Evolutionary conservation across 2,888 invertebrate genomes (phyloP), one percentile per base, ranked within the genome.

Genomic region (Notodonta ziczac): DNA sequence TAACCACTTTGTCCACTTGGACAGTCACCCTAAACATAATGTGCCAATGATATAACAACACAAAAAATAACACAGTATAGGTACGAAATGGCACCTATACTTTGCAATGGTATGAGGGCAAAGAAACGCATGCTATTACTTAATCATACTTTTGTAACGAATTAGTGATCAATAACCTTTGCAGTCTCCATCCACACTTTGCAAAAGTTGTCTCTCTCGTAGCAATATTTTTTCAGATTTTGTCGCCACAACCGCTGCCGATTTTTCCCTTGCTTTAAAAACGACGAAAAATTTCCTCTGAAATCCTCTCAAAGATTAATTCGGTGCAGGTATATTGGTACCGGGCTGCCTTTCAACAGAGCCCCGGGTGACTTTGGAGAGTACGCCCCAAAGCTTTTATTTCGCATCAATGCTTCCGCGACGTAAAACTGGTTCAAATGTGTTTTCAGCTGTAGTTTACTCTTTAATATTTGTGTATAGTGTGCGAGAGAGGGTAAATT

Each of bases 291-390:
- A 61, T 65, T 74, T 65, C 65, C 64, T 72, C 74, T 66, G 67
- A 80, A 81, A 77, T 76, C 75, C 72, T 74, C 73, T 79, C 69
- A 74, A 69, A 77, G 70, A 75, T 81, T 81, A 80, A 80, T 79
- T 77, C 73, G 67, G 69, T 73, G 79, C 73, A 71, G 65, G 72
- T 69, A 72, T 72, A 73, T 60, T 57, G 56, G 70, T 63, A 67
- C 65, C 59, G 59, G 63, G 56, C 56, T 24, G 55, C 78, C 67
- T 67, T 76, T 78, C 78, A 78, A 68, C 65, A 57, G 60, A 65
- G 63, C 59, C 60, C 57, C 66, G 67, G 74, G 67, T 72, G 73
- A 77, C 74, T 75, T 74, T 67, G 63, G 67, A 57, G 69, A 73
- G 73, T 68, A 39, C 61, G 56, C 61, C 66, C 65, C 62, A 70